Evolutionary conservation across 2,888 invertebrate species (phyloP), one percentile per base, ranked within the genome.

Genomic region (Drosophila neotestacea): DNA sequence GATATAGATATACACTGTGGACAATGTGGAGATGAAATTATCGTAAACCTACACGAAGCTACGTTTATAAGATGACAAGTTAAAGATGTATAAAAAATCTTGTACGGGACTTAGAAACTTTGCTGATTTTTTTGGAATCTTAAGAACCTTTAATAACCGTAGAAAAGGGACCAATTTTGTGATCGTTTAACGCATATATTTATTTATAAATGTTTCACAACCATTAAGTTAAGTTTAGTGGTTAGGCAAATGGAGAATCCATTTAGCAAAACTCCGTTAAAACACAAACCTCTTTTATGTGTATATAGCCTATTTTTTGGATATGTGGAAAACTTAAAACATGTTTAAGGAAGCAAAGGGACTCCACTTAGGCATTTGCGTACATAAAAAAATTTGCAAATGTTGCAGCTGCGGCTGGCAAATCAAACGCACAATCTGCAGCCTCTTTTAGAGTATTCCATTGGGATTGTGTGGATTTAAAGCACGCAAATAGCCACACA

Each of bases 231-330:
- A 47, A 48, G 56, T 73, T 48, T 74, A 13, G 39, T 39, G 58
- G 55, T 59, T 34, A 44, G 42, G 38, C 52, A 67, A 80, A 75
- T 86, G 73, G 66, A 70, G 79, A 75, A 69, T 54, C 63, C 81
- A 79, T 88, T 76, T 76, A 67, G 61, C 56, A 16, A 22, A 60
- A 69, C 58, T 44, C 55, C 39, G 47, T 44, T 36, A 38, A 39
- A n/a, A 2, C n/a, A 2, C 36, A 13, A 16, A 46, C 13, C 11
- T 38, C 46, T 11, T 46, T 16, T 36, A 41, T 41, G 1, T 52
- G 39, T 11, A 28, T 32, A 28, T 16, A 10, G 27, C 13, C 28
- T 6, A 28, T 55, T 60, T 28, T 41, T 30, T 44, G 4, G 11
- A 71, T 61, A 56, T 48, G 51, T 62, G 64, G 13, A 34, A 63